These are phyloP conservation scores for Rutpela maculata DNA, from an alignment of 2,888 invertebrate species.

Conservation along the genomic window DNA sequence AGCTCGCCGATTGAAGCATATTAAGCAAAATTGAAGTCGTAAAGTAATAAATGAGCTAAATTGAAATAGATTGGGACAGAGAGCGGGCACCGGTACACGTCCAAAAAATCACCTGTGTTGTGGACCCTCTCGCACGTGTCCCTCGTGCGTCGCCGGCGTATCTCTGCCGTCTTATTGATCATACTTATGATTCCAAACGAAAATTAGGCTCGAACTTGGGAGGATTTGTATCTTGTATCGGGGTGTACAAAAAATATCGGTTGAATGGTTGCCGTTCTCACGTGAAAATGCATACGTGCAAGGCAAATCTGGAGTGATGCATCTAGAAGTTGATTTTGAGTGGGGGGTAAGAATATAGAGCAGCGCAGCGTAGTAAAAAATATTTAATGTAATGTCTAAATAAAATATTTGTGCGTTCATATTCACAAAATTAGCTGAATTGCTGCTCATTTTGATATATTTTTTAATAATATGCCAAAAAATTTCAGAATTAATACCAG, in stretches of 20 bases:
- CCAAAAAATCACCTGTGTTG: slow-evolving; percentile 7
- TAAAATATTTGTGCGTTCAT: no score
- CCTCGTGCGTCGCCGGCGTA: slow-evolving; percentile 3
- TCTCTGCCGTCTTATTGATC: slow-evolving; percentile 3
- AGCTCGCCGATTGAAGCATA: background rate
- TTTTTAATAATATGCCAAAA: no score
- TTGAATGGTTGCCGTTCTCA: no score
- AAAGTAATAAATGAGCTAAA: background rate
- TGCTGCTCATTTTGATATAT: no score
- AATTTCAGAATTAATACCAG: no score
- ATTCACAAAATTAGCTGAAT: no score
- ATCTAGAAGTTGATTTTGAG: no score
- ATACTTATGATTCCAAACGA: background rate
- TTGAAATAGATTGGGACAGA: background rate
- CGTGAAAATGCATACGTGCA: no score
- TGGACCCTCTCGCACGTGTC: background rate
- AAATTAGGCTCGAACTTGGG: background rate
- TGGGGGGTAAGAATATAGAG: no score
- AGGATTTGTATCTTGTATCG: background rate
- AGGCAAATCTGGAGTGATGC: no score
- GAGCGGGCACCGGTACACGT: background rate
- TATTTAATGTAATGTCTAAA: no score
- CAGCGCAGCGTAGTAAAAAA: no score
- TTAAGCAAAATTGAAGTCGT: background rate
- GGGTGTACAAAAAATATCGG: background rate